Evolutionary conservation across 2,113 vertebrate genomes (phyloP).

Genomic region (Callipepla squamata): DNA sequence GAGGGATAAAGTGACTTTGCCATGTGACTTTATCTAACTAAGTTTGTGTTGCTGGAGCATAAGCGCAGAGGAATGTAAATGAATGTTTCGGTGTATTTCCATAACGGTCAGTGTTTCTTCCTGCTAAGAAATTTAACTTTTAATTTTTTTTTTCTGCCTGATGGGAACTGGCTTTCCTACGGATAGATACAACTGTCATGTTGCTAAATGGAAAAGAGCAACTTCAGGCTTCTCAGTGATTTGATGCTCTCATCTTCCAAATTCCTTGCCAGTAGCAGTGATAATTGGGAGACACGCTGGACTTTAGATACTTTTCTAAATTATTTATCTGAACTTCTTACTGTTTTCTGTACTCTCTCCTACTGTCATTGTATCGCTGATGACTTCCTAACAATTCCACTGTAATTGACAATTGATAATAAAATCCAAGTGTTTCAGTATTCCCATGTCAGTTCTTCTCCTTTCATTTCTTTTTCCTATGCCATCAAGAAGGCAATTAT

Average conservation of each 20-base stretch:
- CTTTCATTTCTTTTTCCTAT: neutral
- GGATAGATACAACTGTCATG: neutral
- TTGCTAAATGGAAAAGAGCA: neutral
- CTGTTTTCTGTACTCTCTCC: neutral
- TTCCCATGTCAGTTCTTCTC: neutral
- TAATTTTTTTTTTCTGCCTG: neutral
- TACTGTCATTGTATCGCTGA: neutral
- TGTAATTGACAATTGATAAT: neutral
- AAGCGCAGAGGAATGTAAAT: neutral
- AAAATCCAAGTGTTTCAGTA: neutral
- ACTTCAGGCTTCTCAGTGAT: neutral
- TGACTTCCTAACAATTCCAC: neutral
- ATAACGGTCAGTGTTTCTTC: neutral
- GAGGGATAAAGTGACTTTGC: neutral
- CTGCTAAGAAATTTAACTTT: neutral
- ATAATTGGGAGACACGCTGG: neutral
- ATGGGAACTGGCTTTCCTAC: neutral
- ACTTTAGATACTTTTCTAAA: neutral
- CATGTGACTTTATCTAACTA: neutral
- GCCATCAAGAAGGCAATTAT: neutral
- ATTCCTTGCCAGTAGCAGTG: neutral
- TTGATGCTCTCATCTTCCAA: neutral
- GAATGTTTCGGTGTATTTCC: neutral
- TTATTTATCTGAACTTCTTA: neutral
- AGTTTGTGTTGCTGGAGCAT: neutral